A percentile compares a stretch with the other conserved stretches of the same genome.
Conservation (phyloP, 2,113 vertebrate genomes). For the Zosterops borbonicus region DNA sequence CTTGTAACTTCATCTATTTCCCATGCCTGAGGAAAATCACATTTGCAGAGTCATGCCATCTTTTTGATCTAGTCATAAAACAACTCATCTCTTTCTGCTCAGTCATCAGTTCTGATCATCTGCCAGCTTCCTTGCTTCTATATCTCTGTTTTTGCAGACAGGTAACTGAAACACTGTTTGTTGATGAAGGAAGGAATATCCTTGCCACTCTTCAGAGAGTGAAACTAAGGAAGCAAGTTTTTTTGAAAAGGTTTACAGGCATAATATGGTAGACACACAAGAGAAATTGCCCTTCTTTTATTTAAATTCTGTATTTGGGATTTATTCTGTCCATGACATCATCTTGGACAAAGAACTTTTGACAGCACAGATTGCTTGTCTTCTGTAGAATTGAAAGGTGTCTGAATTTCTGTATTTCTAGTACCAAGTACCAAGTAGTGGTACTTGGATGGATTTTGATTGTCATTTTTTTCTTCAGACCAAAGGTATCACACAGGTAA, state of each 20-base stretch:
- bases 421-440: too few relatives aligned
- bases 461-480: background rate
- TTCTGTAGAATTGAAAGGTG: background rate
- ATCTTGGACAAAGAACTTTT: background rate
- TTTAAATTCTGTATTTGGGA: background rate
- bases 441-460: background rate
- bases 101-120: background rate
- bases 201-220: background rate
- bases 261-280: background rate
- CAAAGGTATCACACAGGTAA: background rate
- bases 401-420: background rate
- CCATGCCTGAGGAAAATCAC: background rate
- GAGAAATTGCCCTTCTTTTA: rapidly evolving
- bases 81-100: background rate
- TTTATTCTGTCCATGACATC: background rate
- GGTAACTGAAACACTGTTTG: background rate
- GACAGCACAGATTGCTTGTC: background rate
- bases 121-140: background rate
- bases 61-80: background rate
- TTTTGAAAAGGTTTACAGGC: background rate
- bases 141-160: background rate
- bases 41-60: background rate
- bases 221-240: background rate
- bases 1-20: background rate
- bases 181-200: background rate